Evolutionary conservation across 2,113 vertebrate genomes (phyloP).

Genomic region (Ctenomys sociabilis): DNA sequence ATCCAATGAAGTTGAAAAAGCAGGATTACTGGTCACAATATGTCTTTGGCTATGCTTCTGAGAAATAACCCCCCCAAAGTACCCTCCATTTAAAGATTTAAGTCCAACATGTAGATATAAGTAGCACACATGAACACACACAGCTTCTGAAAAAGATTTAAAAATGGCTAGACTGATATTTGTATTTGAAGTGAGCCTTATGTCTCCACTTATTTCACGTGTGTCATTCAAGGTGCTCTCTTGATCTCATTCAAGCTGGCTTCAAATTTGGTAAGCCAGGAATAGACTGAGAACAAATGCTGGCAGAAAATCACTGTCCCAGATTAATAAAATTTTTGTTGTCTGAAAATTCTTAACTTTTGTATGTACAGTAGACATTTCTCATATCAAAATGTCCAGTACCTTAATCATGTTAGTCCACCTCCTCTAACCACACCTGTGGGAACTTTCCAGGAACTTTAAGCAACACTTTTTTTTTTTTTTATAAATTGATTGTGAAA

Average conservation of each 20-base stretch:
- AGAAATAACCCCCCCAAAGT: constrained; percentile 1
- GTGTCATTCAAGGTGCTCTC: neutral
- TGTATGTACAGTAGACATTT: neutral
- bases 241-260: neutral
- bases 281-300: neutral
- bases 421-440: neutral
- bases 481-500: neutral
- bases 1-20: neutral
- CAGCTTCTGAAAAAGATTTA: neutral
- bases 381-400: neutral
- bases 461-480: constrained; percentile 21
- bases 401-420: neutral
- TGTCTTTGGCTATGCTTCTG: neutral
- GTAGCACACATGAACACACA: neutral
- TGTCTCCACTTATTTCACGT: neutral
- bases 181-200: neutral
- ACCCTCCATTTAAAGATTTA: constrained; percentile 17
- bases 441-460: neutral
- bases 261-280: constrained; percentile 31
- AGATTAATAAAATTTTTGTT: neutral
- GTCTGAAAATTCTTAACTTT: neutral
- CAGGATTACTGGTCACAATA: neutral
- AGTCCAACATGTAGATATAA: neutral
- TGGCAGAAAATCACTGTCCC: constrained; percentile 9
- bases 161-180: neutral